A percentile compares a stretch with the other conserved stretches of the same genome.
Conservation (phyloP, 2,888 invertebrate species). For the Sarcophaga caerulescens region DNA sequence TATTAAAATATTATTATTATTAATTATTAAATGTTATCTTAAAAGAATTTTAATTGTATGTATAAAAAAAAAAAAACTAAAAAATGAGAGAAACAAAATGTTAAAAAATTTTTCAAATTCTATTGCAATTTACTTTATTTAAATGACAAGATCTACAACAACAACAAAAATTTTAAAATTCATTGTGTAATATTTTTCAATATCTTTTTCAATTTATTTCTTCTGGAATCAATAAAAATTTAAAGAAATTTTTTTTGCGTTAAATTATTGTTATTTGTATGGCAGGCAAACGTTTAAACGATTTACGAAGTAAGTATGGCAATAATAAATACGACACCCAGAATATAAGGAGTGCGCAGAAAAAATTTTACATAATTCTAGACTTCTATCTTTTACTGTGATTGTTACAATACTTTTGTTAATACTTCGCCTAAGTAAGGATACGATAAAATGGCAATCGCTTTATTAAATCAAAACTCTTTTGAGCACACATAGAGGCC, state of each 20-base stretch:
- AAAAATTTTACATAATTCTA: too few species aligned
- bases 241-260: conserved; percentile 73
- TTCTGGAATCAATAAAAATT: conserved; percentile 68
- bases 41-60: conserved; percentile 22
- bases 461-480: too few species aligned
- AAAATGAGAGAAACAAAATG: too few species aligned
- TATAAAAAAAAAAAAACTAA: conserved; percentile 58
- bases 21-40: too few species aligned
- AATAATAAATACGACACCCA: too few species aligned
- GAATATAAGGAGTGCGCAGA: too few species aligned
- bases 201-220: conserved; percentile 45
- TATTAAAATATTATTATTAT: conserved; percentile 5
- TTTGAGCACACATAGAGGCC: too few species aligned
- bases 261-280: conserved; percentile 64
- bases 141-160: conserved; percentile 28
- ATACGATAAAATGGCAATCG: too few species aligned
- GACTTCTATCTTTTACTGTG: too few species aligned
- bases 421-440: too few species aligned
- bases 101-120: too few species aligned
- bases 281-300: neutral
- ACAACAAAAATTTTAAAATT: conserved; percentile 33
- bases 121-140: conserved; percentile 43
- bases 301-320: conserved; percentile 13
- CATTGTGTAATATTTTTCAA: conserved; percentile 60
- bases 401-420: too few species aligned